Evolutionary conservation across 1,140 invertebrate species (phyloP).

Genomic region (Nymphalis io): DNA sequence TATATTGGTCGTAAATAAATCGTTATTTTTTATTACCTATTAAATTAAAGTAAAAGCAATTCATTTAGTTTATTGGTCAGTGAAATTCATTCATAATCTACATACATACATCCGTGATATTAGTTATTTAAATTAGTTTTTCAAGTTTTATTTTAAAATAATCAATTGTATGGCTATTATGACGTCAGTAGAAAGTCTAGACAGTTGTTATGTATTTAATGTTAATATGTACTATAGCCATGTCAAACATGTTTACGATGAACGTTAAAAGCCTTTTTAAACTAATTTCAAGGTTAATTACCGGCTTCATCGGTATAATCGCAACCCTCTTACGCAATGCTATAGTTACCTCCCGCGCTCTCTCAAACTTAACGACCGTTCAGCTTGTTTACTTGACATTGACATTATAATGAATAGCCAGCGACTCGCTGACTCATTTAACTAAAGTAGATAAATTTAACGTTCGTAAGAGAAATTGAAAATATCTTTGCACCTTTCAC

Average conservation of each 20-base stretch:
- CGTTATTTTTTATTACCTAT: conserved; percentile 1
- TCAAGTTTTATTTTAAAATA: neutral
- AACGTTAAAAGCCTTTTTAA: conserved; percentile 22
- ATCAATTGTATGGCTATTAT: neutral
- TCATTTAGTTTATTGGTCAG: neutral
- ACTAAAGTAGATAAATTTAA: conserved; percentile 31
- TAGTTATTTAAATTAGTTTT: neutral
- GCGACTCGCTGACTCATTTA: conserved; percentile 37
- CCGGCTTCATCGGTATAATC: conserved; percentile 27
- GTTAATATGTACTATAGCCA: neutral
- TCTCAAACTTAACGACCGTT: conserved; percentile 36
- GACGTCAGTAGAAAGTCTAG: conserved; percentile 14
- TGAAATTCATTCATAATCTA: too few species aligned
- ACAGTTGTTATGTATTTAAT: neutral
- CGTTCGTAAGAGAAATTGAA: conserved; percentile 36
- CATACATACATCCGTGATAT: neutral
- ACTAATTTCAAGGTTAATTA: conserved; percentile 39
- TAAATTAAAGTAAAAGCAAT: neutral
- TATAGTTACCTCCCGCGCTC: conserved; percentile 27
- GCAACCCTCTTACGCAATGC: conserved; percentile 41
- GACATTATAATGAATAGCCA: conserved; percentile 45
- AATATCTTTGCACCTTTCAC: conserved; percentile 39
- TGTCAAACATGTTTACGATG: conserved; percentile 14
- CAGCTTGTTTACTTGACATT: conserved; percentile 44
- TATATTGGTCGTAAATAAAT: conserved; percentile 21